Evolutionary conservation across 2,113 vertebrate genomes (phyloP).

Genomic region (Abramis brama): DNA sequence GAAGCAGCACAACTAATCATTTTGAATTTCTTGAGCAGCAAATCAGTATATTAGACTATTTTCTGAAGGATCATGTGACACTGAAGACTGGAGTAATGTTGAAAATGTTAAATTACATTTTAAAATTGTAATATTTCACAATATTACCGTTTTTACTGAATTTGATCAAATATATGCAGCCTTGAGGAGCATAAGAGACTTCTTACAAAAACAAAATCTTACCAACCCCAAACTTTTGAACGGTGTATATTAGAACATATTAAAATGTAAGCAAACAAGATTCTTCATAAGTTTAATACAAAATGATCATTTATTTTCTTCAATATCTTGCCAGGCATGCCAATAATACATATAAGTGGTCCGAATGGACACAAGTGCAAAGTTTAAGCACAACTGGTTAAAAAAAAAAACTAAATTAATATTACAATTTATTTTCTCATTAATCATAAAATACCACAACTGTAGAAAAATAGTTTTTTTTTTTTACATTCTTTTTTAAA

Average conservation of each 20-base stretch:
- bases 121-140: not conserved
- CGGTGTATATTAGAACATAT: not conserved
- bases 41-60: not conserved
- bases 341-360: slow-evolving; percentile 69
- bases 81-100: not conserved
- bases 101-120: not conserved
- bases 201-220: not conserved
- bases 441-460: slow-evolving; percentile 57
- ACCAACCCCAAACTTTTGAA: not conserved
- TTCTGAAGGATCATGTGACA: not conserved
- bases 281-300: slow-evolving; percentile 58
- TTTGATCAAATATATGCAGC: not conserved
- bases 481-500: slow-evolving; percentile 62
- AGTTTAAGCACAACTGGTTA: slow-evolving; percentile 67
- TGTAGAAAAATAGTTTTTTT: slow-evolving; percentile 61
- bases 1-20: not conserved
- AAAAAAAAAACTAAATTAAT: slow-evolving; percentile 59
- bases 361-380: slow-evolving; percentile 76
- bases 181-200: not conserved
- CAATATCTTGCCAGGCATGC: slow-evolving; percentile 70
- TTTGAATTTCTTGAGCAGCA: not conserved
- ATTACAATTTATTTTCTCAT: slow-evolving; percentile 65
- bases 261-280: not conserved
- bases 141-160: not conserved
- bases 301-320: slow-evolving; percentile 70